Evolutionary conservation across 2,113 vertebrate genomes (phyloP), one percentile per base, ranked within the genome.

Genomic region (Seriola aureovittata): DNA sequence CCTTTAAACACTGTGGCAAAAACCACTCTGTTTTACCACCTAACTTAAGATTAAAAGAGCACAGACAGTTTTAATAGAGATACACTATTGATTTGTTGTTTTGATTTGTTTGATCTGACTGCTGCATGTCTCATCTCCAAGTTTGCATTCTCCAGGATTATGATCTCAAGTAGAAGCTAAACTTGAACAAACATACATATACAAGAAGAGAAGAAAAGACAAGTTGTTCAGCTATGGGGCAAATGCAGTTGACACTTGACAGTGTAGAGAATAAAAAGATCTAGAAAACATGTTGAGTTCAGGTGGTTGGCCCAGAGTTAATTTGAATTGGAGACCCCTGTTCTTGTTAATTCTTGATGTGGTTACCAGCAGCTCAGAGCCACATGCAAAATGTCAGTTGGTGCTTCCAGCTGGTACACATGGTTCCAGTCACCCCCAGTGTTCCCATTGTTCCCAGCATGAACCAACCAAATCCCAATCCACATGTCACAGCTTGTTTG

Each of bases 401-500:
- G 32, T 58, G 82, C 76, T 32, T 80, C 64, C 68, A 80, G 82
- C 82, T 82, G 71, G 38, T 68, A 0, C 69, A 64, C 23, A 57
- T 21, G 59, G 71, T 23, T 71, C 58, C 69, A 34, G 50, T 84
- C 68, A 36, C 52, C 73, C 77, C 86, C 85, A 81, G 80, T 72
- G 63, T 66, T 71, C 80, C 84, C 73, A 76, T 38, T 81, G 66
- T 71, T 77, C 83, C 85, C 73, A 74, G 52, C 36, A 55, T 17
- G 48, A 0, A 29, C 17, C 62, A 57, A 16, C 57, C 58, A 67
- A 70, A 78, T 72, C 82, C 75, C 72, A 48, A 58, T 82, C 71
- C 81, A 76, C 69, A 75, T 72, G 81, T 81, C 78, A 62, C 71
- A 67, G 64, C 80, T 75, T 74, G 71, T 88, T 88, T 71, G 66